These are phyloP conservation scores for Synanthedon myopaeformis DNA, from an alignment of 2,888 invertebrate species.

Conservation along the genomic window DNA sequence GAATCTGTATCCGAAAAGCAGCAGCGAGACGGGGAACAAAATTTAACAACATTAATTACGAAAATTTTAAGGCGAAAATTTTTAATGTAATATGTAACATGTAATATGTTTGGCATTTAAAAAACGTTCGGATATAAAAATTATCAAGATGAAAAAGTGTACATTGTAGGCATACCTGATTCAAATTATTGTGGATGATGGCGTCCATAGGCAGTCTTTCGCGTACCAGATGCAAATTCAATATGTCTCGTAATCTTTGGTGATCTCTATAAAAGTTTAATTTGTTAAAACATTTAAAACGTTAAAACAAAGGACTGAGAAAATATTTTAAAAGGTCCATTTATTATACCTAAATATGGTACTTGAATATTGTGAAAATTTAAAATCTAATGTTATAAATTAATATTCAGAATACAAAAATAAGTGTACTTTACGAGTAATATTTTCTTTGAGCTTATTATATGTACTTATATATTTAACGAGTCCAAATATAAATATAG, in stretches of 20 bases:
- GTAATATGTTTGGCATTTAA: no score
- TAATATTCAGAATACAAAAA: no score
- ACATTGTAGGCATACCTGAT: conserved; percentile 63
- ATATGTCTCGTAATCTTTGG: conserved; percentile 78
- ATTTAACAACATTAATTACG: conserved; percentile 13
- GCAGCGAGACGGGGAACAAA: conserved; percentile 38
- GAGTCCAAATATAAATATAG: no score
- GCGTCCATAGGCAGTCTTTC: conserved; percentile 81
- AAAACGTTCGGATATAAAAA: no score
- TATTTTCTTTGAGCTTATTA: no score
- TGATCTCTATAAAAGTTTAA: conserved; percentile 64
- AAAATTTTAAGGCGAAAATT: background rate
- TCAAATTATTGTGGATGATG: conserved; percentile 78
- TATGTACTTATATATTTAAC: no score
- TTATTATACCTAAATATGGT: background rate
- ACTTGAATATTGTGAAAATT: no score
- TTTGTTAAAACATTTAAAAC: conserved; percentile 1
- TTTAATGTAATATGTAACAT: no score
- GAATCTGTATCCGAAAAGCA: conserved; percentile 49
- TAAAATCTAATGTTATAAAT: no score
- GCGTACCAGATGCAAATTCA: conserved; percentile 85
- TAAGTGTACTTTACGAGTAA: no score
- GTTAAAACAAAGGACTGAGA: conserved; percentile 1
- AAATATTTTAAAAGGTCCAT: background rate
- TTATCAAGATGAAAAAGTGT: background rate